Evolutionary conservation across 2,113 vertebrate species (phyloP), one percentile per base, ranked within the genome.

Genomic region (Oceanites oceanicus): DNA sequence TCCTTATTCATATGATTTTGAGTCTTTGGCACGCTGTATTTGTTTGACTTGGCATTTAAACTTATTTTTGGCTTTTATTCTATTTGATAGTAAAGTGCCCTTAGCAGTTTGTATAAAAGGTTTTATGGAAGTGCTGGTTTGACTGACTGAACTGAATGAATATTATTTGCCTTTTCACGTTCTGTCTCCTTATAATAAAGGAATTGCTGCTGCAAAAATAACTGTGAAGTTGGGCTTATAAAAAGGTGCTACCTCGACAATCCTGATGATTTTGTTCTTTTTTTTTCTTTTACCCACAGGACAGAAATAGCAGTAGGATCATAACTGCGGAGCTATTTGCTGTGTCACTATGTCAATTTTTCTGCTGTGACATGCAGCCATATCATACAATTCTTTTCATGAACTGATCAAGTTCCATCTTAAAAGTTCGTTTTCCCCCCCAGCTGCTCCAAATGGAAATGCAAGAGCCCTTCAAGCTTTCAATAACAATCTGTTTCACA

Each of bases 41-140:
- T 94, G 95, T 94, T 96, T 97, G 72, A 92, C 61, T 96, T 97
- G 94, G 94, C 92, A 67, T 79, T 85, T 92, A 68, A 82, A 53
- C 20, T 72, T 79, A 50, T 89, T 91, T 92, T 90, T 81, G 62
- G 65, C 29, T 91, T 93, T 94, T 74, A 40, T 84, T 84, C 52
- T 80, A 42, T 88, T 94, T 87, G 87, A 96, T 94, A 96, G 87
- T 82, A 80, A 96, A 93, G 47, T 59, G 74, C 71, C 42, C 44
- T 86, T 92, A 92, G 80, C 55, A 86, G 55, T 84, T 67, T 58
- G 30, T 47, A 58, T 75, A 58, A 87, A 87, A 72, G 15, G 47
- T 88, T 80, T 29, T 63, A 38, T 55, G 63, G 92, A 96, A 83
- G 56, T 85, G 66, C 36, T 1, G 5, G 29, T 80, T 76, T 93